phyloP scores from a whole-genome alignment of 1,140 invertebrate species.

The Drosophila truncata region DNA sequence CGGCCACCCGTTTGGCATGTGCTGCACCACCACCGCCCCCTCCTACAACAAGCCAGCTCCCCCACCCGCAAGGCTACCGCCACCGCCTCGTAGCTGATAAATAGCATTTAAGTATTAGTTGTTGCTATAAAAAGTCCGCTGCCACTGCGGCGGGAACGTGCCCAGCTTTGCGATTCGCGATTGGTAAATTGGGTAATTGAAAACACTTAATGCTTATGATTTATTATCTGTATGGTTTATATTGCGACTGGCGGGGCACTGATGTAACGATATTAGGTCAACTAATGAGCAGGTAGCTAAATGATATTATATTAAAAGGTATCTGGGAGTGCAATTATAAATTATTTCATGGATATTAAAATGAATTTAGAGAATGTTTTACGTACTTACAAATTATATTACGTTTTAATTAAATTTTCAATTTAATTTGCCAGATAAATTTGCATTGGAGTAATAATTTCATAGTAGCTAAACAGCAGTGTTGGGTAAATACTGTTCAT shows the following conservation, averaged over 20 bases:
- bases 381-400: neutral
- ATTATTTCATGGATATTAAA: neutral
- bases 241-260: slow-evolving; percentile 9
- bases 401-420: rapidly evolving
- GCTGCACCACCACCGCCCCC: slow-evolving; percentile 22
- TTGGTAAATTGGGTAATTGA: slow-evolving; percentile 84
- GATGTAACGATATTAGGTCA: slow-evolving; percentile 37
- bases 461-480: neutral
- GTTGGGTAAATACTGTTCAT: neutral
- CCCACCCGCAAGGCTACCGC: slow-evolving; percentile 20
- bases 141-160: slow-evolving; percentile 59
- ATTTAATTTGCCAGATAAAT: neutral
- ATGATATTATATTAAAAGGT: neutral
- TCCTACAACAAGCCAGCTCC: neutral
- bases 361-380: neutral
- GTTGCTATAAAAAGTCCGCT: slow-evolving; percentile 20
- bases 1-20: slow-evolving; percentile 61
- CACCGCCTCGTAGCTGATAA: slow-evolving; percentile 59
- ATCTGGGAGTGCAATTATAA: neutral
- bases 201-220: slow-evolving; percentile 79
- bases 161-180: slow-evolving; percentile 76
- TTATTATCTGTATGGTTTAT: slow-evolving; percentile 68
- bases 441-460: too few species aligned
- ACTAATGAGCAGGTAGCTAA: slow-evolving; percentile 5
- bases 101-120: slow-evolving; percentile 77